Base-by-base conservation (phyloP, 35 echinoderm and acorn worm species). In the Ptychodera flava region DNA sequence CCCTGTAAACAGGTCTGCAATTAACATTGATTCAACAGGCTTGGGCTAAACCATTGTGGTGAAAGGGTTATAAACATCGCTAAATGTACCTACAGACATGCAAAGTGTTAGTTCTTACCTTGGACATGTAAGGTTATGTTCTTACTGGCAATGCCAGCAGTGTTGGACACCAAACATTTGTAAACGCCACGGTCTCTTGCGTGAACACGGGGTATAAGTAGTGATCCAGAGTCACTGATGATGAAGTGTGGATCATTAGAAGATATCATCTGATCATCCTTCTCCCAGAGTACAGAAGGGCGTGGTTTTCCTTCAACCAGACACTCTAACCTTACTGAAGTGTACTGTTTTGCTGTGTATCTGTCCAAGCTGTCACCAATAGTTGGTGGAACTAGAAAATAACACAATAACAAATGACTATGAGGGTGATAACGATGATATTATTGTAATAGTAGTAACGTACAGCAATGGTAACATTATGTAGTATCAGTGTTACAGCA, bases 281-380 rank as follows among this genome's bases (percentile, higher is more conserved):
- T 94, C 33, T 92, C 36, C 96, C 96, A 99, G 22, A 88, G 94
- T 27, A 94, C 87, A 0, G 33, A 78, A 16, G 96, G 96, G 28
- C 85, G 33, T 0, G 96, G 96, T 34, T 78, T 85, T 80, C 96
- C 96, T 28, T 79, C 81, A 16, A 89, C 92, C 30, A 87, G 84
- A 33, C 96, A 99, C 1, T 88, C 86, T 12, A 99, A n/a, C 16
- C 90, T 81, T 29, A 91, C 85, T 32, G 87, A 36, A 31, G 84
- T 87, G 76, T 88, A 81, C 0, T 92, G 34, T 0, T 33, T 45
- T 27, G 88, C 84, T 16, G 83, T 88, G 10, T 87, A 84, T 29
- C 31, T 84, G 28, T 36, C 36, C 34, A n/a, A 45, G 22, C 81
- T 36, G 35, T 36, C 81, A 16, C 75, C 16, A 76, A 99, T 99